phyloP scores from a whole-genome alignment of 2,113 vertebrate genomes.

The Buteo buteo region DNA sequence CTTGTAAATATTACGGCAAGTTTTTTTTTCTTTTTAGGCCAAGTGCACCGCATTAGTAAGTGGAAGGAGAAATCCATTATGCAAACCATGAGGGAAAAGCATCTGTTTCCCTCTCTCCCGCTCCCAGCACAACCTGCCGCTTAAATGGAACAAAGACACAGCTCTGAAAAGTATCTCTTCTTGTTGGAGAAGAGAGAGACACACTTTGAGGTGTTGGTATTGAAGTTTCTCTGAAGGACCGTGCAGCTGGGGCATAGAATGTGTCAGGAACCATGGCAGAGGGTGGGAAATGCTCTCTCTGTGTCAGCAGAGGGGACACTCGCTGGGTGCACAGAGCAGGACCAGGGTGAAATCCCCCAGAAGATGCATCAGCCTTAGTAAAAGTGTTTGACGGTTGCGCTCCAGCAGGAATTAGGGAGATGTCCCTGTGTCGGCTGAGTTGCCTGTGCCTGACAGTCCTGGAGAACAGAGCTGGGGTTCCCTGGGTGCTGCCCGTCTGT shows the following conservation, averaged over 20 bases:
- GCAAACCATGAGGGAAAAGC: background rate
- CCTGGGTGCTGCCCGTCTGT: background rate
- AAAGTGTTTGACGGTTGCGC: background rate
- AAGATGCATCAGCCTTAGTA: background rate
- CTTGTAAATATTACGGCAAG: background rate
- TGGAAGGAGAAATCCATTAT: background rate
- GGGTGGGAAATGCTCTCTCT: background rate
- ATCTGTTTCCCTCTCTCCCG: background rate
- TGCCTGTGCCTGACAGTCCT: background rate
- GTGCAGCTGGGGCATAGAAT: rapidly evolving
- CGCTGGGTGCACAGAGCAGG: rapidly evolving
- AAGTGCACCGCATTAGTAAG: background rate
- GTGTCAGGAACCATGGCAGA: rapidly evolving
- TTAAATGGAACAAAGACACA: background rate
- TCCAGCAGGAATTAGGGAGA: background rate
- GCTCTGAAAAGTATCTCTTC: background rate
- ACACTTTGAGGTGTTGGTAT: background rate
- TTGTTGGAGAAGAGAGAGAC: too few relatives aligned
- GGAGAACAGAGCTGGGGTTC: background rate
- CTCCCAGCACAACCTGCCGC: background rate
- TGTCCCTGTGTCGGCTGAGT: background rate
- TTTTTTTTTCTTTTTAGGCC: background rate
- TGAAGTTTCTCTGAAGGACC: background rate
- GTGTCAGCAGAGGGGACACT: background rate
- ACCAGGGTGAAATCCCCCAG: background rate